Base-by-base conservation (phyloP, 2,888 invertebrate genomes). In the Merodon equestris region DNA sequence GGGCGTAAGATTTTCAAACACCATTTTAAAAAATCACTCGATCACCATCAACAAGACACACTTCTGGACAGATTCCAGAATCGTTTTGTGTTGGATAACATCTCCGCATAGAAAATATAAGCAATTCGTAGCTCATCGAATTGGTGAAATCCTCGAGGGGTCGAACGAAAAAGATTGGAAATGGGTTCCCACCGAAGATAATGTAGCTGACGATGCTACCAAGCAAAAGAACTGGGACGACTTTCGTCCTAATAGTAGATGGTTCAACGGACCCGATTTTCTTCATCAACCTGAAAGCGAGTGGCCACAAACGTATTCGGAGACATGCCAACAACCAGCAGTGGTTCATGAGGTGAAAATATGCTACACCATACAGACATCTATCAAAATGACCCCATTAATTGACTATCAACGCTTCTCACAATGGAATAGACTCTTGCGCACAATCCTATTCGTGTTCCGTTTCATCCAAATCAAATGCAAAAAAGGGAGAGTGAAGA, bases 61-160 rank as follows among this genome's bases (percentile, higher is more conserved):
- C n/a, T 40, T 58, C 18, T 67, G 67, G 73, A 38, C 56, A n/a
- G 64, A 64, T n/a, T 72, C 72, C 5, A 34, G 34, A 15, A 40
- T 45, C 7, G 71, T 72, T 2, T 15, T 64, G 9, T 27, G 45
- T 1, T 75, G 68, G 56, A 70, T 70, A 13, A 61, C 38, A 1
- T 68, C 61, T 1, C 17, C 54, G 0, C 48, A 74, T 34, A n/a
- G 48, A 1, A 60, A 47, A n/a, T 61, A 64, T 14, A 81, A 81
- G 38, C 36, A 57, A 7, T 66, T 57, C 19, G 60, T 68, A 7
- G 50, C 66, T 9, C 44, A 48, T 7, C 17, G 61, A 14, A 14
- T 66, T 1, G 48, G 36, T 13, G 67, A 61, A 53, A 53, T 68
- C 18, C 18, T 57, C 0, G 57, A 79, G 45, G 51, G 42, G 15